Base-by-base conservation (phyloP, 2,113 vertebrate genomes). In the Salminus brasiliensis region DNA sequence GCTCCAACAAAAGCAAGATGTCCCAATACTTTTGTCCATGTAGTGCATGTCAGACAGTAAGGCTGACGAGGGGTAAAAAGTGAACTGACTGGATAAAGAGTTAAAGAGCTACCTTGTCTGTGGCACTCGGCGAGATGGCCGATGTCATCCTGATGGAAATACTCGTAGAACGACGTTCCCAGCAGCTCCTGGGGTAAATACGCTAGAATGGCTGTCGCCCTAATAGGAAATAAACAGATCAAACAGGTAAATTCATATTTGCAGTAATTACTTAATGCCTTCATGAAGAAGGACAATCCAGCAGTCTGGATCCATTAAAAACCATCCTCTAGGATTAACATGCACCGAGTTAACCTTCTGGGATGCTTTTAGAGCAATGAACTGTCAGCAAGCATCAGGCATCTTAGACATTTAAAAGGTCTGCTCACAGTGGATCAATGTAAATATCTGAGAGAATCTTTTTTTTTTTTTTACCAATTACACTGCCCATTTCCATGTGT, bases 111-210 rank as follows among this genome's bases (percentile, higher is more conserved):
- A 98, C 98, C 97, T 97, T 98, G 97, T 89, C 96, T 92, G 74
- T 99, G 98, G 85, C 97, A 98, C 86, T 99, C 97, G 66, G 97
- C 96, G 57, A 99, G 94, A 84, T 99, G 97, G 75, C 92, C 92
- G 87, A 99, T 98, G 88, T 99, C 98, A 45, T 99, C 97, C 92
- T 99, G 98, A 83, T 99, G 97, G 87, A 99, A 99, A 92, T 99
- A 99, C 79, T 99, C 98, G 0, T 99, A 99, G 94, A 97, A 98
- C 0, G 97, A 99, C 21, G 97, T 99, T 84, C 98, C 98, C 90
- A 99, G 92, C 84, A 99, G 95, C 87, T 99, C 98, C 85, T 99
- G 98, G 78, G 98, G 98, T 90, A 99, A 92, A 89, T 99, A 99
- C 21, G 96, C 97, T 53, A 99, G 91, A 85, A 99, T 98, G 78